These are phyloP conservation scores for Jaculus jaculus DNA, from an alignment of 2,113 vertebrate genomes.

Conservation along the genomic window DNA sequence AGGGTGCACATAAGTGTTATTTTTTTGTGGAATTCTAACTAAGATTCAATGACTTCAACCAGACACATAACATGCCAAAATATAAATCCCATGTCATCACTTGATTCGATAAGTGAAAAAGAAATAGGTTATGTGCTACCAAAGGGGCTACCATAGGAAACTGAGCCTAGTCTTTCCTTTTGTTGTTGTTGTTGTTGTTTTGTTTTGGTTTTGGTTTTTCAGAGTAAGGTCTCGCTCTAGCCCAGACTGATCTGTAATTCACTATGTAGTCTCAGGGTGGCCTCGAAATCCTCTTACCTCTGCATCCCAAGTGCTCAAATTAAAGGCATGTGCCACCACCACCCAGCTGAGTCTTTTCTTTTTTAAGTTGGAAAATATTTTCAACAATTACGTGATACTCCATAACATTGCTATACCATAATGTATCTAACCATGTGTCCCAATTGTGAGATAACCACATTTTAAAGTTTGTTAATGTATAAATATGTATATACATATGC, in stretches of 20 bases:
- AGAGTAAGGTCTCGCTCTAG: no score
- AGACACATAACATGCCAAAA: not conserved
- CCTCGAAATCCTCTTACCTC: no score
- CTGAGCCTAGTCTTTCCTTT: not conserved
- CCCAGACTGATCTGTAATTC: no score
- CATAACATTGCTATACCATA: not conserved
- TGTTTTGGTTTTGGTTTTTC: no score
- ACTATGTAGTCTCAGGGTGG: no score
- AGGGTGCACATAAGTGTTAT: not conserved
- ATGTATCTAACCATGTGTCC: not conserved
- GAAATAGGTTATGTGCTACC: not conserved
- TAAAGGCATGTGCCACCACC: no score
- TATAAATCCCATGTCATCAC: not conserved
- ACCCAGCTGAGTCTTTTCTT: conserved; percentile 30
- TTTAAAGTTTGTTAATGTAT: not conserved
- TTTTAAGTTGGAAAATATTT: not conserved
- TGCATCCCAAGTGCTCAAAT: no score
- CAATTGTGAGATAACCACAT: not conserved
- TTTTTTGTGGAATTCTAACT: not conserved
- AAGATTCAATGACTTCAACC: not conserved
- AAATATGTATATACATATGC: no score
- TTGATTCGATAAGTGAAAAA: not conserved
- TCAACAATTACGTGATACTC: not conserved
- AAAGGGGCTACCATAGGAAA: not conserved
- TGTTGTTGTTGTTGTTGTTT: no score